These are phyloP conservation scores for Idaea biselata DNA, from an alignment of 2,888 invertebrate species.

Conservation along the genomic window DNA sequence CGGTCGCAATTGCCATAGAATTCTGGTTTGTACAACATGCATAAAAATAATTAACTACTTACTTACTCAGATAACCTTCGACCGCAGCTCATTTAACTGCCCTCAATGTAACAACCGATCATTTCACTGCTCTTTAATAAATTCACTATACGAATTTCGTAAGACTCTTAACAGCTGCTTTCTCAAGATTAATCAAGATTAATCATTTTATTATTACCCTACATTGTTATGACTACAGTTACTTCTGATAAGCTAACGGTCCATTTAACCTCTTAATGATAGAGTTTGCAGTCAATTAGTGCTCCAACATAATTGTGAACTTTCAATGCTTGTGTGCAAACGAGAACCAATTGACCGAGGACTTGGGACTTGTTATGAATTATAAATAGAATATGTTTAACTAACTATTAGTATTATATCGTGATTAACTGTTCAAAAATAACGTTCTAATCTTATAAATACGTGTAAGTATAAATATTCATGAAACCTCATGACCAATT, in stretches of 20 bases:
- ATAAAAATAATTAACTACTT: slow-evolving; percentile 38
- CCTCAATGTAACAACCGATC: slow-evolving; percentile 37
- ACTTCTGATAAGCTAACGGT: slow-evolving; percentile 48
- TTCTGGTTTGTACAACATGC: slow-evolving; percentile 49
- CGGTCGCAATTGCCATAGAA: slow-evolving; percentile 60
- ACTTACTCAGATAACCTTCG: slow-evolving; percentile 62
- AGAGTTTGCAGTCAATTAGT: slow-evolving; percentile 69
- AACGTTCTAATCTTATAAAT: slow-evolving; percentile 12
- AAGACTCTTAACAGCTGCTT: background rate
- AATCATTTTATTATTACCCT: slow-evolving; percentile 31
- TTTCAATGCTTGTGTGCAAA: slow-evolving; percentile 59
- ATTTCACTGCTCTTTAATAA: slow-evolving; percentile 13
- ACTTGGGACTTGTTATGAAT: slow-evolving; percentile 45
- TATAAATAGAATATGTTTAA: slow-evolving; percentile 52
- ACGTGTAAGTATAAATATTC: slow-evolving; percentile 21
- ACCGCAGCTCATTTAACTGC: slow-evolving; percentile 50
- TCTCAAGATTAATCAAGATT: slow-evolving; percentile 33
- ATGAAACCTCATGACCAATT: slow-evolving; percentile 34
- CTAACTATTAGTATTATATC: slow-evolving; percentile 44
- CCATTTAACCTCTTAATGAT: slow-evolving; percentile 68
- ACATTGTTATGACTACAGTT: slow-evolving; percentile 45
- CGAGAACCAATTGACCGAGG: slow-evolving; percentile 59
- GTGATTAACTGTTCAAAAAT: slow-evolving; percentile 37
- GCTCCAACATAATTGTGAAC: slow-evolving; percentile 65
- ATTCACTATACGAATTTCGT: background rate